Percentiles rank a stretch among this genome's conserved stretches.
Evolutionary conservation across 2,888 invertebrate species (phyloP).

Genomic region (Eucriotettix oculatus): DNA sequence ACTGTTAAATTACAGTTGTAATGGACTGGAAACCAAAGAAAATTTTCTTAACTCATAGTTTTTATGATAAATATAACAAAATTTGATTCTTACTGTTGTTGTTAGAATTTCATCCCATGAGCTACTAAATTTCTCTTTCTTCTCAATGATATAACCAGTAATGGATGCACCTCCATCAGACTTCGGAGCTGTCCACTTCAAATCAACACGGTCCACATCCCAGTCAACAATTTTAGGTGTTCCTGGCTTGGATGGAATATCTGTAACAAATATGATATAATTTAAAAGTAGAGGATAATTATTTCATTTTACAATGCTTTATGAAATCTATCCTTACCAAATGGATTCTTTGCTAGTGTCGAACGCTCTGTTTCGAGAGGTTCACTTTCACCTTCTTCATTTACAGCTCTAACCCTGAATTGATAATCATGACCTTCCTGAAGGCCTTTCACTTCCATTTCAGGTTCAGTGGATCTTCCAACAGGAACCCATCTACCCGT

Average conservation of each 20-base stretch:
- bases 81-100: constrained; percentile 38
- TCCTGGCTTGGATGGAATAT: constrained; percentile 73
- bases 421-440: constrained; percentile 87
- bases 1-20: too few species aligned
- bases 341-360: constrained; percentile 91
- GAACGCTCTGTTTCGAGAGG: constrained; percentile 82
- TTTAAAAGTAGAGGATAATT: neutral
- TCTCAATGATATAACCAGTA: constrained; percentile 76
- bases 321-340: constrained; percentile 35
- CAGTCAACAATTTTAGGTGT: constrained; percentile 75
- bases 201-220: constrained; percentile 74
- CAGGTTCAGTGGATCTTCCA: constrained; percentile 70
- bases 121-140: constrained; percentile 63
- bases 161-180: constrained; percentile 63
- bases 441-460: constrained; percentile 74
- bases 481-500: constrained; percentile 90
- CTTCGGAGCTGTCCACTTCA: constrained; percentile 69
- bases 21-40: neutral
- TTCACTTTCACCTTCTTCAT: constrained; percentile 90
- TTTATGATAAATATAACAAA: neutral
- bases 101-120: constrained; percentile 67
- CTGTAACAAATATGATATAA: constrained; percentile 22
- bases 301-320: neutral
- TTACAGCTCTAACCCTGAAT: constrained; percentile 83
- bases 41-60: neutral